A percentile compares a stretch with the other conserved stretches of the same genome.
These are phyloP conservation scores for Netelia inedita DNA, from an alignment of 2,888 invertebrate species.

Conservation along the genomic window DNA sequence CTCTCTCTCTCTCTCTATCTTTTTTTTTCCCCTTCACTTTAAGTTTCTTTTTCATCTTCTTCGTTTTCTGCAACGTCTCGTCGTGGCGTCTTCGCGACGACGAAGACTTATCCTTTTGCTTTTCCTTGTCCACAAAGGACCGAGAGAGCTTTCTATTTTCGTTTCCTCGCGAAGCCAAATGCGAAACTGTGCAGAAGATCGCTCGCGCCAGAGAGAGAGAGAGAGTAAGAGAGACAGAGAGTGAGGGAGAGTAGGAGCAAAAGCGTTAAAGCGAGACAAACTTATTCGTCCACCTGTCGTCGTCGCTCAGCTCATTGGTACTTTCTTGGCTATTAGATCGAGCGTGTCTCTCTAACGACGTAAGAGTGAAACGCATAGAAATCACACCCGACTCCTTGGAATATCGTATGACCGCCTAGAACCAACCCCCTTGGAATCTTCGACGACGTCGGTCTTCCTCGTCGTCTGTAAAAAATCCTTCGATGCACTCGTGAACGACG, in stretches of 20 bases:
- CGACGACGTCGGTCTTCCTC: constrained; percentile 23
- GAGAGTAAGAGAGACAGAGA: constrained; percentile 11
- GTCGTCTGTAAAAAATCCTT: constrained; percentile 45
- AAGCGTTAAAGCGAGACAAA: constrained; percentile 41
- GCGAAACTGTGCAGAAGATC: constrained; percentile 27
- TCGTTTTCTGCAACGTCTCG: constrained; percentile 41
- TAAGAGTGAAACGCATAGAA: not conserved
- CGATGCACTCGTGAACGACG: not conserved
- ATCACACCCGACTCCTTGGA: not conserved
- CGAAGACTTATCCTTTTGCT: constrained; percentile 61
- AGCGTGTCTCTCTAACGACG: constrained; percentile 38
- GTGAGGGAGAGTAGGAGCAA: not conserved
- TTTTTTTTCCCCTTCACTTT: not conserved
- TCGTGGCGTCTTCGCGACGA: constrained; percentile 43
- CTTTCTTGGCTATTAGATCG: constrained; percentile 38
- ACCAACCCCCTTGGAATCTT: not conserved
- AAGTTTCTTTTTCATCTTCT: constrained; percentile 4
- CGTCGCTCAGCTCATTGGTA: constrained; percentile 72
- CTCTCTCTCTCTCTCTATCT: constrained; percentile 22
- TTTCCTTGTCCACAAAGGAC: constrained; percentile 56
- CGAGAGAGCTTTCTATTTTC: constrained; percentile 65
- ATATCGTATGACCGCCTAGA: not conserved
- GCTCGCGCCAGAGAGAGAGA: not conserved
- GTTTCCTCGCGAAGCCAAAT: constrained; percentile 44
- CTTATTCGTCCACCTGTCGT: constrained; percentile 79